Evolutionary conservation across 1,140 invertebrate genomes (phyloP).

Genomic region (Periplaneta americana): DNA sequence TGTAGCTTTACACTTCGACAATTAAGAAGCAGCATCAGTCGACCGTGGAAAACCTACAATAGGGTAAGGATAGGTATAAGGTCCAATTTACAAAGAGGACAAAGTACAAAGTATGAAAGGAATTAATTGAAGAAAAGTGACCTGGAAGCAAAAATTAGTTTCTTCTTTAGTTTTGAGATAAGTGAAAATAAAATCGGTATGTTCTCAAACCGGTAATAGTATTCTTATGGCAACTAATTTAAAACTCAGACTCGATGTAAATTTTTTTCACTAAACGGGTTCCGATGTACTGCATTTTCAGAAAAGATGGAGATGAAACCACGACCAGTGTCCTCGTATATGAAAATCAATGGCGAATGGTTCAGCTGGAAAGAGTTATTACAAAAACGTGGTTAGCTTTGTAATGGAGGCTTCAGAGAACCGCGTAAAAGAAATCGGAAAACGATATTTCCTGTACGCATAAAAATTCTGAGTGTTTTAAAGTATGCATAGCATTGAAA

Average conservation of each 20-base stretch:
- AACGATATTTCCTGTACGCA: neutral
- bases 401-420: neutral
- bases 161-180: neutral
- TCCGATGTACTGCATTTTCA: neutral
- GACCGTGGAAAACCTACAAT: too few relatives aligned
- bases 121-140: too few relatives aligned
- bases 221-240: too few relatives aligned
- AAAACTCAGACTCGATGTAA: neutral
- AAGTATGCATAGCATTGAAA: neutral
- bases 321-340: neutral
- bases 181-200: neutral
- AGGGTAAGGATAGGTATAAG: too few relatives aligned
- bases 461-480: neutral
- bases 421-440: neutral
- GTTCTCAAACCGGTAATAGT: too few relatives aligned
- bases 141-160: neutral
- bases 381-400: neutral
- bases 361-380: neutral
- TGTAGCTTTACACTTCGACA: too few relatives aligned
- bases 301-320: neutral
- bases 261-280: neutral
- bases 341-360: neutral
- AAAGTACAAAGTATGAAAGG: too few relatives aligned
- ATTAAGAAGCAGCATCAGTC: too few relatives aligned
- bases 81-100: too few relatives aligned